Conservation (phyloP, 2,113 vertebrate genomes). For the Columba janthina region DNA sequence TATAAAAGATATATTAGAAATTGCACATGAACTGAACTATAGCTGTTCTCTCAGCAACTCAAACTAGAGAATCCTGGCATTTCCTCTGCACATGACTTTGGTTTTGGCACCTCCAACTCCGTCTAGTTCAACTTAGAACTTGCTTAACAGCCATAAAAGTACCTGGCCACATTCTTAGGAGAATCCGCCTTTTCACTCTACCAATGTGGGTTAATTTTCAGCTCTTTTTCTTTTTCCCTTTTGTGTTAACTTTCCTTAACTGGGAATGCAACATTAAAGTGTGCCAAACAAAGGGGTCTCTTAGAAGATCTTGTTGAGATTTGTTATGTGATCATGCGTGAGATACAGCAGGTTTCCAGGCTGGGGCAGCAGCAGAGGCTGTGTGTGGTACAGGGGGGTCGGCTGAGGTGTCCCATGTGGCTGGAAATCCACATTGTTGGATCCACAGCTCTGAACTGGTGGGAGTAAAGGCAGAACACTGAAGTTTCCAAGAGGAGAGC, state of each 20-base stretch:
- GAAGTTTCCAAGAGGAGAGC: not conserved
- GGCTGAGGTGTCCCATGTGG: not conserved
- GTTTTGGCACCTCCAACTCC: constrained; percentile 1
- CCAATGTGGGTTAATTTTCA: not conserved
- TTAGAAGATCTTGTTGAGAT: not conserved
- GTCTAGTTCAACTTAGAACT: constrained; percentile 24
- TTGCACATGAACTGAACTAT: not conserved
- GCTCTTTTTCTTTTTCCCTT: not conserved
- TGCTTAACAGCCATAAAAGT: constrained; percentile 38
- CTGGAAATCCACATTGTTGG: not conserved
- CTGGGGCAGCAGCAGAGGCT: not conserved
- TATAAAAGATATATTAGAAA: constrained; percentile 4
- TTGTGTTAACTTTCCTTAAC: not conserved
- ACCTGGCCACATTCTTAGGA: constrained; percentile 22
- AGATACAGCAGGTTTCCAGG: not conserved
- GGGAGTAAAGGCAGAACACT: not conserved
- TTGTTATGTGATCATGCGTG: not conserved
- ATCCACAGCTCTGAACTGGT: not conserved
- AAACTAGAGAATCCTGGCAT: not conserved
- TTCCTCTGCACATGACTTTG: constrained; percentile 35
- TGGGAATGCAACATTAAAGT: not conserved
- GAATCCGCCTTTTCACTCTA: not conserved
- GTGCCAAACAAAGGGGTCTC: not conserved
- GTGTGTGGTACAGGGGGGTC: not conserved
- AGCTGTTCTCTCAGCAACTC: not conserved